Base-by-base conservation (phyloP, 2,888 invertebrate genomes). In the Tetragonula carbonaria region DNA sequence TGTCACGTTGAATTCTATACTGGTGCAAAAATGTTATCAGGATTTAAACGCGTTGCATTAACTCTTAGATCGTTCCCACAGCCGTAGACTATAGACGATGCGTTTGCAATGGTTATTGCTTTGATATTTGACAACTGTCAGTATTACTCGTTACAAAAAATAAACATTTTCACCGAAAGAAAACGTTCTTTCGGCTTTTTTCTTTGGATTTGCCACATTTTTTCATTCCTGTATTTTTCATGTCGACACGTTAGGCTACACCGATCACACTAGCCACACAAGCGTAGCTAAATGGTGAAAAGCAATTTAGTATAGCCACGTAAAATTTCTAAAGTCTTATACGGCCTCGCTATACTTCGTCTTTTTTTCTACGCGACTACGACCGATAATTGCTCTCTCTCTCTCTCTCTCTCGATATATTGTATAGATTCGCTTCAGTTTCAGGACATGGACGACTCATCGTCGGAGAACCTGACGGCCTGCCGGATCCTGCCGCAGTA, bases 401-500 rank as follows among this genome's bases (percentile, higher is more conserved):
- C 11, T 65, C 21, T 28, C 28, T 28, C 28, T 28, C 28, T 28
- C 28, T 28, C 28, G 28, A 28, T 28, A 21, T 88, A 87, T 45
- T 82, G 90, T 85, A 28, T 28, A 90, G 90, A 87, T 80, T 73
- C 38, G 14, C 68, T 84, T 90, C 68, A 74, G 86, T 93, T 93
- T 74, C 91, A 93, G 92, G 90, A 90, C 70, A 70, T 86, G 76
- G 82, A 91, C 74, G 76, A 67, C 28, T 75, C 89, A 80, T 74
- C 87, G 74, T 65, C 87, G 80, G 77, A 84, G 78, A 91, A 92
- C 72, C 75, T 88, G 81, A 93, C 93, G 70, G 90, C 92, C 23
- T 94, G 94, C 80, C 91, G 93, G 38, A 93, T 94, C 53, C 88
- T 94, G 51, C 86, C 90, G 4, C 88, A 93, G 18, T 90, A 90